Evolutionary conservation across 2,797 vertebrate species (phyloP), one percentile per base, ranked within the genome.

Genomic region (Sciurus carolinensis): DNA sequence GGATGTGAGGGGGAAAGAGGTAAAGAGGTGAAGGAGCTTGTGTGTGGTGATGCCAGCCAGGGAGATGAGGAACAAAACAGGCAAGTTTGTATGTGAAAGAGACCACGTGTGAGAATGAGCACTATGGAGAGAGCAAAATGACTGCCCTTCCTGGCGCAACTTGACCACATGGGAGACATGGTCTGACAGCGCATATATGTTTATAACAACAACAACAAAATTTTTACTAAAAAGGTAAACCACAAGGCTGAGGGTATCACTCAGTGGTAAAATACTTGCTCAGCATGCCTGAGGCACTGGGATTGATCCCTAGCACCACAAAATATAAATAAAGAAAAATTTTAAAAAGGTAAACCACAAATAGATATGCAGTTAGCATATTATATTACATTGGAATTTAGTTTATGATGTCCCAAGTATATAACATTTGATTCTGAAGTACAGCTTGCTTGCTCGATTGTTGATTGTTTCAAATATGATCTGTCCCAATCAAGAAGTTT

Each of bases 41-140:
- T 26, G 30, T 50, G 7, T 28, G 39, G 64, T 6, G 20, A 39
- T 14, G 36, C 71, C 71, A 28, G 59, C 47, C 28, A 5, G 69
- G 14, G 30, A 82, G 69, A 62, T 10, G 81, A 97, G 83, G 50
- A 87, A 94, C 67, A 82, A 87, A 91, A 85, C 91, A 84, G 64
- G 72, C 5, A 94, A 11, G 87, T 76, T 44, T 94, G 87, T 1
- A 0, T 93, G 81, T 86, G 92, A 85, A 89, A 91, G 72, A 59
- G 77, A 39, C 67, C 77, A 76, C 89, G 26, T 77, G 88, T 83
- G 69, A 71, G 77, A 39, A 33, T 62, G 59, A 62, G 67, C 57
- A 66, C 73, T 71, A 20, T 1, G 5, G 39, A 82, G 50, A 73
- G 62, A 91, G 76, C 80, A 50, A 28, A 80, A 57, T 17, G 14